These are phyloP conservation scores for Anthophora plumipes DNA, from an alignment of 2,888 invertebrate species.

Conservation along the genomic window DNA sequence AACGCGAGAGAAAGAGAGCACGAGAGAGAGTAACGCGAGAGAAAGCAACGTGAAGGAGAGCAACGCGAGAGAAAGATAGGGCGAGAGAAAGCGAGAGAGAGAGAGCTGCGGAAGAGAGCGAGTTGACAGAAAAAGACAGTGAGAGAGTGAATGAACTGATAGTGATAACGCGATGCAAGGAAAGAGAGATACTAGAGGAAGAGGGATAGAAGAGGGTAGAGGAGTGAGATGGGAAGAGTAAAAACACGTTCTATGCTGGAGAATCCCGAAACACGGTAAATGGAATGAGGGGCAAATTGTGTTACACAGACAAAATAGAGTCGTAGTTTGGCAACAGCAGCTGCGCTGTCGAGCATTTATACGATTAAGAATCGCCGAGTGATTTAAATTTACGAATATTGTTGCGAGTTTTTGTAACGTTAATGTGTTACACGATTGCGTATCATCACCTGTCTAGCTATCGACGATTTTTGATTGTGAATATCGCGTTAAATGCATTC, in stretches of 20 bases:
- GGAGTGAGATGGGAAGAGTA: neutral
- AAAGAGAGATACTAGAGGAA: neutral
- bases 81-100: neutral
- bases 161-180: neutral
- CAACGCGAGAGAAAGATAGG: neutral
- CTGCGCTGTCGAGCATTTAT: constrained; percentile 42
- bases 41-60: neutral
- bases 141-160: neutral
- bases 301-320: constrained; percentile 59
- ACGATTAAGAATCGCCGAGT: constrained; percentile 50
- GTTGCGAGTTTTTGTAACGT: constrained; percentile 35
- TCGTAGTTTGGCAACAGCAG: constrained; percentile 45
- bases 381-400: constrained; percentile 60
- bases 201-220: neutral
- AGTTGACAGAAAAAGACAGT: neutral
- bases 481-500: constrained; percentile 28
- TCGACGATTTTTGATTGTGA: constrained; percentile 30
- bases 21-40: neutral
- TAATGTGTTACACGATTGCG: constrained; percentile 41
- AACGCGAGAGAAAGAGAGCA: neutral
- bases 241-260: constrained; percentile 47
- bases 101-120: no score
- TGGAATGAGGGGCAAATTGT: constrained; percentile 54
- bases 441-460: constrained; percentile 43
- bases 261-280: constrained; percentile 56